Evolutionary conservation across 2,888 invertebrate genomes (phyloP), one percentile per base, ranked within the genome.

Genomic region (Apodemia hepburni): DNA sequence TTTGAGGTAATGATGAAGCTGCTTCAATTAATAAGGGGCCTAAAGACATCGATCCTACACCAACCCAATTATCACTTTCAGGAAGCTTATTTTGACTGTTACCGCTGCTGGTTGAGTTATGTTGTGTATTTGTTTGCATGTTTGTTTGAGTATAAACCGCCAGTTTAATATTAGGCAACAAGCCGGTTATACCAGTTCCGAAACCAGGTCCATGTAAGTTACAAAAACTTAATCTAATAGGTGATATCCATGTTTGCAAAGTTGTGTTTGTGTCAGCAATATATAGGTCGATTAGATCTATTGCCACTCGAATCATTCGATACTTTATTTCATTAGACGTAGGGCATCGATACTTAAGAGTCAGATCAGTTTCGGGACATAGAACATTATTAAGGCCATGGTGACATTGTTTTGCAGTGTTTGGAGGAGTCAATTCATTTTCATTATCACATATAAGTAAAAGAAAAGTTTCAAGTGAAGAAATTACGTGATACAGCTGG

Each of bases 171-270:
- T 95, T 94, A 1, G 97, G 96, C 66, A 98, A 84, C 59, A 98
- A 92, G 7, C 96, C 96, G 3, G 98, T 98, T 35, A 98, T 93
- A 1, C 98, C 98, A 3, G 96, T 95, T 71, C 97, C 96, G 42
- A 97, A 97, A 74, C 97, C 96, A 69, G 96, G 95, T 0, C 98
- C 98, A 77, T 99, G 98, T n/a, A 99, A 92, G 88, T 99, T 99
- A 78, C 99, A 99, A 59, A 96, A 97, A 27, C 98, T 95, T 66
- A 98, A 84, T 60, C 98, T 94, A 45, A 98, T 93, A 1, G 98
- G 98, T 22, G 97, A 97, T 71, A 97, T 92, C 97, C 97, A 97
- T 1, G 97, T 87, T 77, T 97, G 97, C 38, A 98, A 86, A 0
- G 97, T 97, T 3, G 97, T 96, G 57, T 97, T 97, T 45, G 94